Conservation (phyloP, 2,797 vertebrate genomes). For the Argyrosomus regius region DNA sequence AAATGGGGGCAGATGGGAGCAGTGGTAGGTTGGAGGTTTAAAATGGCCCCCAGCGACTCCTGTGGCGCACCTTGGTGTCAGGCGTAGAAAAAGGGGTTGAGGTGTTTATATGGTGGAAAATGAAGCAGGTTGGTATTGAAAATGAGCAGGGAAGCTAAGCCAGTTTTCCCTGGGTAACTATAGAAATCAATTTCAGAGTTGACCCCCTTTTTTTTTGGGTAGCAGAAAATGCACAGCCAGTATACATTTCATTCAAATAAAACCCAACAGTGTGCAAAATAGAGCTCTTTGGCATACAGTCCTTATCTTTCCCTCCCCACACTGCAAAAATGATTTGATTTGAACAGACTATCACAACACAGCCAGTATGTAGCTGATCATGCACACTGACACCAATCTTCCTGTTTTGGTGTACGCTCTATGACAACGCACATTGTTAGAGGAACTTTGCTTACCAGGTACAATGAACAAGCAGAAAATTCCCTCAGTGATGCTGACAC, state of each 20-base stretch:
- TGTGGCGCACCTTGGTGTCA: conserved; percentile 6
- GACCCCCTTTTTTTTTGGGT: neutral
- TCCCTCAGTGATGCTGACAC: neutral
- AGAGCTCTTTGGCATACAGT: neutral
- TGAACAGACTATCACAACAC: conserved; percentile 10
- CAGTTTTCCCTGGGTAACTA: conserved; percentile 7
- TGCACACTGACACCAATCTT: conserved; percentile 10
- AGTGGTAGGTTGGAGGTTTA: conserved; percentile 11
- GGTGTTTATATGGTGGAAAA: conserved; percentile 19
- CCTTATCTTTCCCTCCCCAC: neutral
- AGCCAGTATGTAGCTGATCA: conserved; percentile 10
- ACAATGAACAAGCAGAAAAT: neutral
- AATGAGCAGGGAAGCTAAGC: conserved; percentile 19
- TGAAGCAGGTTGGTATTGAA: conserved; percentile 6
- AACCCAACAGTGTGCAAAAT: conserved; percentile 1
- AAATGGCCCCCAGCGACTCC: conserved; percentile 31
- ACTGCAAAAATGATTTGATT: conserved; percentile 17
- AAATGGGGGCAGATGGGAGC: conserved; percentile 13
- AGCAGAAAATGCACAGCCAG: neutral
- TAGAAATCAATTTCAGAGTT: conserved; percentile 11
- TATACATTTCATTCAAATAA: conserved; percentile 6
- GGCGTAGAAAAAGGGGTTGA: neutral
- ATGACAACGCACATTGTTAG: conserved; percentile 13
- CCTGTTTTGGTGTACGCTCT: neutral
- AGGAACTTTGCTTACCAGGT: conserved; percentile 4